phyloP scores from a whole-genome alignment of 2,113 vertebrate species.

The Macquaria ambigua region DNA sequence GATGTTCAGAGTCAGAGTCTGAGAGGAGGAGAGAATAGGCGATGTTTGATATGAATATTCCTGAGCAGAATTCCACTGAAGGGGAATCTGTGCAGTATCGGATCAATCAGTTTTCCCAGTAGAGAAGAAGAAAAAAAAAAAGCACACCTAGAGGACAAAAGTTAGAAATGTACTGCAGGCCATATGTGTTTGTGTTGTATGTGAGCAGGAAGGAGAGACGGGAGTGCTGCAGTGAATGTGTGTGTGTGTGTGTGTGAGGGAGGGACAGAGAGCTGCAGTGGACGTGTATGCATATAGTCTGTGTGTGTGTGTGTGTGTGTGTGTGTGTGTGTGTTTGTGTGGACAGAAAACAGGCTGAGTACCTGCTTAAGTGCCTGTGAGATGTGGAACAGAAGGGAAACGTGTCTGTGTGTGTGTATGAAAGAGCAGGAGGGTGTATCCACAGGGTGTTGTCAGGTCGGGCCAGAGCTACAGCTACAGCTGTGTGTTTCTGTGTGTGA shows the following conservation, averaged over 20 bases:
- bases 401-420: constrained; percentile 4
- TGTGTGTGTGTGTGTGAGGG: not conserved
- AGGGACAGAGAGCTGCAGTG: constrained; percentile 18
- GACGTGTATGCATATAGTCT: constrained; percentile 22
- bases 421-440: constrained; percentile 37
- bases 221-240: constrained; percentile 30
- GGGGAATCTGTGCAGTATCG: constrained; percentile 41
- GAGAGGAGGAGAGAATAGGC: constrained; percentile 7
- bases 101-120: constrained; percentile 45
- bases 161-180: constrained; percentile 42
- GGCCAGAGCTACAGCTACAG: constrained; percentile 7
- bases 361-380: constrained; percentile 53
- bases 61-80: constrained; percentile 28
- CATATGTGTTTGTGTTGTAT: constrained; percentile 29
- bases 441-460: constrained; percentile 46
- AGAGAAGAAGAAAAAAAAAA: not conserved
- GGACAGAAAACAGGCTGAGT: constrained; percentile 25
- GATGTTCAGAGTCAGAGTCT: constrained; percentile 22
- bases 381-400: constrained; percentile 46
- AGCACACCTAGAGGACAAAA: constrained; percentile 33
- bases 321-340: constrained; percentile 20
- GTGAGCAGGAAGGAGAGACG: constrained; percentile 8
- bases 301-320: constrained; percentile 8
- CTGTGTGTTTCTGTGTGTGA: constrained; percentile 14
- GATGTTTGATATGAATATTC: constrained; percentile 62